Base-by-base conservation (phyloP, 2,797 vertebrate species). In the Anabacerthia variegaticeps region DNA sequence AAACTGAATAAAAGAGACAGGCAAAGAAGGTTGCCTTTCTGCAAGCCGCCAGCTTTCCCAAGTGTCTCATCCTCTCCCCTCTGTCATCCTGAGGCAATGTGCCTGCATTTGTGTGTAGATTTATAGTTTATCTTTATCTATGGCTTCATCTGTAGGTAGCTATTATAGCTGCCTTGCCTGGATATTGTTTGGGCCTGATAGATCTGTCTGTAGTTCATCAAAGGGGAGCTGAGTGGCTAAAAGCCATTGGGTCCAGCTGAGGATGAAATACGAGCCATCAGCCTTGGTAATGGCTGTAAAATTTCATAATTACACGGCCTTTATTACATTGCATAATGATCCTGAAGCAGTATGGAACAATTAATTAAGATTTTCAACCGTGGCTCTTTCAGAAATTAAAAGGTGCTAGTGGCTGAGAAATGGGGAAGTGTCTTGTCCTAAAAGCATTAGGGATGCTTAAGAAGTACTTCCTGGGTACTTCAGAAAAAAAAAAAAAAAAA, bases 251-350 rank as follows among this genome's bases (percentile, higher is more conserved):
- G 99, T 99, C 98, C 98, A 98, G 98, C 99, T 99, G 99, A 99
- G 99, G 99, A 99, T 99, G 99, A 99, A 99, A 99, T 99, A 99
- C 98, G 99, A 99, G 99, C 99, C 99, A 98, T 99, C 99, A 99
- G 99, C 99, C 99, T 98, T 98, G 98, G 99, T 99, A 99, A 99
- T 99, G 99, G 99, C 99, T 99, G 99, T 99, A 99, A 99, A 99
- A 99, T 99, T 99, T 99, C 99, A 99, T 99, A 99, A 99, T 99
- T 99, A 99, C 99, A 99, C 98, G 98, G 99, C 99, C 99, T 99
- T 99, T 99, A 99, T 99, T 99, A 99, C 99, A 99, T 99, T 99
- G 99, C 99, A 99, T 99, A 99, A 99, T 99, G 99, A 99, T 99
- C 99, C 99, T 98, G 98, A 99, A 99, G 99, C 99, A 99, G 99